Percentiles rank a stretch among this genome's conserved stretches.
Evolutionary conservation across 2,113 vertebrate species (phyloP).

Genomic region (Bubalus kerabau): DNA sequence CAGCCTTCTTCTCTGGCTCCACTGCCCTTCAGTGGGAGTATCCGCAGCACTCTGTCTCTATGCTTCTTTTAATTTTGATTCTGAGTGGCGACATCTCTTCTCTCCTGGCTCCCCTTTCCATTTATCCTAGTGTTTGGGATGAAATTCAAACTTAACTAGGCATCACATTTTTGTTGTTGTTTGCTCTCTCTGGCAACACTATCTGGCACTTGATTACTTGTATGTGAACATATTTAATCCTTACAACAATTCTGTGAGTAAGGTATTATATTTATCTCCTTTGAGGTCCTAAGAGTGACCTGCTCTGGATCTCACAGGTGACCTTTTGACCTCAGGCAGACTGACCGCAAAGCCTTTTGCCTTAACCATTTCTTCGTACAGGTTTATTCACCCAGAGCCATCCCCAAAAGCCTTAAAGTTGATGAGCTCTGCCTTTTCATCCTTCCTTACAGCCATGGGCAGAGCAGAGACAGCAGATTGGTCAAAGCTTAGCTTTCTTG

Average conservation of each 20-base stretch:
- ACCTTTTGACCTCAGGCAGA: not conserved
- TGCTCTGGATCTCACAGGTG: not conserved
- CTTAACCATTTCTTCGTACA: not conserved
- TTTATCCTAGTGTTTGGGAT: not conserved
- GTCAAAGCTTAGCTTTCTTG: not conserved
- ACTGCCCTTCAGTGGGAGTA: not conserved
- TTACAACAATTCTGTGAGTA: not conserved
- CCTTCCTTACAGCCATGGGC: not conserved
- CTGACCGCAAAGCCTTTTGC: not conserved
- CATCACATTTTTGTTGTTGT: not conserved
- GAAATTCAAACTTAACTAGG: not conserved
- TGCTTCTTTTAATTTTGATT: not conserved
- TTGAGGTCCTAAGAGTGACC: not conserved
- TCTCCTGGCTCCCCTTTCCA: not conserved
- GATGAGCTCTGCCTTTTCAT: not conserved
- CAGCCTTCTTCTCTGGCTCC: not conserved
- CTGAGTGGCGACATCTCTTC: not conserved
- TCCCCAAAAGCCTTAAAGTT: not conserved
- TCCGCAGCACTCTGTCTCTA: not conserved
- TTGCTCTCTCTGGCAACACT: not conserved
- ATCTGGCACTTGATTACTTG: not conserved
- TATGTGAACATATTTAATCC: not conserved
- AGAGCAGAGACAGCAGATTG: not conserved
- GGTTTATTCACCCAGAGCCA: not conserved
- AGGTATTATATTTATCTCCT: not conserved